Conservation (phyloP, 2,797 vertebrate species). For the Esox masquinongy region DNA sequence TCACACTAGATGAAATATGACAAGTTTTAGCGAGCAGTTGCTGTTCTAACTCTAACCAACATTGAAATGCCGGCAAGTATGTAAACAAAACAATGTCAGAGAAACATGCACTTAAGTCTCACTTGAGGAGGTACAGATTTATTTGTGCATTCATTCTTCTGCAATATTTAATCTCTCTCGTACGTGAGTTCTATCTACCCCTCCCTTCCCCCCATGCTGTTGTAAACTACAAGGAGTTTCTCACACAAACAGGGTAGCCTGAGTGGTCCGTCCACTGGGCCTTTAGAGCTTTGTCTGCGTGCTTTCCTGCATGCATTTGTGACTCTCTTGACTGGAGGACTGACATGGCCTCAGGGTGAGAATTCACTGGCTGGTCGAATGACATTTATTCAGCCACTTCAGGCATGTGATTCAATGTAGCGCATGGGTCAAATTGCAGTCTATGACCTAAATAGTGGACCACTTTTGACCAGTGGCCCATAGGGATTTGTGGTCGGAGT, state of each 20-base stretch:
- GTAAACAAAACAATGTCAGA: too few relatives aligned
- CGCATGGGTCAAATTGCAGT: background rate
- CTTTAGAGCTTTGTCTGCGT: too few relatives aligned
- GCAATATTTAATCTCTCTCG: background rate
- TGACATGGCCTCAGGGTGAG: background rate
- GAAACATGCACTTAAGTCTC: too few relatives aligned
- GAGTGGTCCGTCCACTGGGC: too few relatives aligned
- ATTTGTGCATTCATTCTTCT: background rate
- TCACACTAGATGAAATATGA: too few relatives aligned
- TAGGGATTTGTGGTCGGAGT: background rate
- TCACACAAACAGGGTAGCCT: background rate
- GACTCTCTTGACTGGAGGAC: too few relatives aligned
- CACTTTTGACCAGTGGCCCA: background rate
- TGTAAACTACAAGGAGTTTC: background rate
- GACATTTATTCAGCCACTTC: background rate
- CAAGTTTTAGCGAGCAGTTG: too few relatives aligned
- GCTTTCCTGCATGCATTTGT: too few relatives aligned
- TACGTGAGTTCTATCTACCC: background rate
- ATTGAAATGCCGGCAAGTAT: too few relatives aligned
- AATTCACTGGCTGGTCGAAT: background rate
- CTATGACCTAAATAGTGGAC: background rate
- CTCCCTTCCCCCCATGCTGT: conserved; percentile 7
- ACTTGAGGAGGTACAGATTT: too few relatives aligned
- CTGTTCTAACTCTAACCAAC: too few relatives aligned
- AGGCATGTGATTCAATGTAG: background rate